These are phyloP conservation scores for Hipposideros armiger DNA, from an alignment of 2,113 vertebrate genomes.

Conservation along the genomic window DNA sequence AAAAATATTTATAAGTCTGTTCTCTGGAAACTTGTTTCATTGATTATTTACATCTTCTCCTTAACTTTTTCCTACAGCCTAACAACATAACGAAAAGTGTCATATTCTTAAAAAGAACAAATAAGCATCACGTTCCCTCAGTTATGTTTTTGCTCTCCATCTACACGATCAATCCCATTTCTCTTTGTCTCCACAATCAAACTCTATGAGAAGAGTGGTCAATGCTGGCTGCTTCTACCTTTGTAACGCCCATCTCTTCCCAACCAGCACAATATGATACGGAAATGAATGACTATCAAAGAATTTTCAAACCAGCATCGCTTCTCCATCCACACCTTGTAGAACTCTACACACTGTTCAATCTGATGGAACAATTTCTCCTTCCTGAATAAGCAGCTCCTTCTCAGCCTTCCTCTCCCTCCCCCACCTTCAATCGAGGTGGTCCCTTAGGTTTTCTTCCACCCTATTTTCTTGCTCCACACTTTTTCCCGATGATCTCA, in stretches of 20 bases:
- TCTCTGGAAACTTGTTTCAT: background rate
- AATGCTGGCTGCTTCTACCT: background rate
- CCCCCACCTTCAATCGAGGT: background rate
- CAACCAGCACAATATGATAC: background rate
- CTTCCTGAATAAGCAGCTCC: background rate
- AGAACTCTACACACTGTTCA: background rate
- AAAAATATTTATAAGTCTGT: background rate
- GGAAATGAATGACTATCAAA: background rate
- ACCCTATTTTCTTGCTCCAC: background rate
- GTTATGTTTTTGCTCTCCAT: background rate
- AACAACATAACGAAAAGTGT: background rate
- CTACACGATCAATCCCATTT: background rate
- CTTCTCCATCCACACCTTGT: background rate
- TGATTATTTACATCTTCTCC: constrained; percentile 7
- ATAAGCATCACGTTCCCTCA: background rate
- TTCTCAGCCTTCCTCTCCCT: background rate
- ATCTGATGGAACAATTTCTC: background rate
- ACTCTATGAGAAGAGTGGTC: background rate
- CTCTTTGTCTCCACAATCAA: background rate
- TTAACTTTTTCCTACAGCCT: background rate
- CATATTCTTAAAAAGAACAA: constrained; percentile 2
- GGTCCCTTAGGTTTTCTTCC: background rate
- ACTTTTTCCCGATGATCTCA: background rate
- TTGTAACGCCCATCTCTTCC: background rate
- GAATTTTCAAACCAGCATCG: background rate